Percentiles rank a stretch among this genome's conserved stretches.
Conservation (phyloP, 2,888 invertebrate genomes). For the Leptinotarsa rubiginosa region DNA sequence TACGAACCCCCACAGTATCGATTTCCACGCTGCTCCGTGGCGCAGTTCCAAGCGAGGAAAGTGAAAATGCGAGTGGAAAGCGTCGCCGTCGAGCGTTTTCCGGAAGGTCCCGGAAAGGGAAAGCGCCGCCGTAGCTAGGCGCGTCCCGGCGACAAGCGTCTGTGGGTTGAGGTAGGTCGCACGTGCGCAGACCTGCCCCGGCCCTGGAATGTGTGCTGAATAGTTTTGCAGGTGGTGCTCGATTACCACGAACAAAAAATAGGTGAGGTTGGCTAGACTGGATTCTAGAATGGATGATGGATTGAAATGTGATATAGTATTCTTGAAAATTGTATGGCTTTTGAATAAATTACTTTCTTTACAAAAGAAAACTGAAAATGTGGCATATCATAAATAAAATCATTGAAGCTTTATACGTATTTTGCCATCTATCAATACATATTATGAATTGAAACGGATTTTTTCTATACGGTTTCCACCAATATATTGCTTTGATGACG, state of each 20-base stretch:
- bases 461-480: too few relatives aligned
- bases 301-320: background rate
- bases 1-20: background rate
- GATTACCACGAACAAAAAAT: background rate
- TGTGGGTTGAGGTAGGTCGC: conserved; percentile 61
- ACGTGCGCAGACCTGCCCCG: conserved; percentile 39
- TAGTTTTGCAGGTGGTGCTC: conserved; percentile 2
- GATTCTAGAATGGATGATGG: background rate
- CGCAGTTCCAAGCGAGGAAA: conserved; percentile 23
- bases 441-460: too few relatives aligned
- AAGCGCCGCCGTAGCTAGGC: conserved; percentile 44
- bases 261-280: background rate
- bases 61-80: conserved; percentile 32
- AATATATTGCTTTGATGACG: too few relatives aligned
- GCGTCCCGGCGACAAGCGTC: conserved; percentile 58
- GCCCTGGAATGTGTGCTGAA: background rate
- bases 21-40: background rate
- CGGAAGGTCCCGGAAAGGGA: conserved; percentile 54
- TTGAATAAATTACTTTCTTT: too few relatives aligned
- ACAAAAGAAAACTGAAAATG: too few relatives aligned
- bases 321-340: background rate
- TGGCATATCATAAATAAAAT: too few relatives aligned
- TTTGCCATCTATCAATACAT: too few relatives aligned
- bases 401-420: too few relatives aligned
- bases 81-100: conserved; percentile 22